Evolutionary conservation across 64 coral and sea anemone genomes (phyloP).

Genomic region (Actinia tenebrosa): DNA sequence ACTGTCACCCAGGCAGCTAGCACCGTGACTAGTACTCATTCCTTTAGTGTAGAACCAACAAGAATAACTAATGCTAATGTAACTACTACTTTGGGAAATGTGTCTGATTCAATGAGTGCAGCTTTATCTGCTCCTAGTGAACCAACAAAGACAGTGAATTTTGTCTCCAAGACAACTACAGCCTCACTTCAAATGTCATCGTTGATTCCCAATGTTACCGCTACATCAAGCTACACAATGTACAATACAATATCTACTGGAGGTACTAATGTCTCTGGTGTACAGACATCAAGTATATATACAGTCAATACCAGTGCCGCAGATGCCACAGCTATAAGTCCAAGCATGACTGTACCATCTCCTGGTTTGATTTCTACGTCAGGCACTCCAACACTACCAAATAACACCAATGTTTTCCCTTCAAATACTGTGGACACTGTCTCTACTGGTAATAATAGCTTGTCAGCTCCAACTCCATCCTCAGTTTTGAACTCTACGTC

Average conservation of each 20-base stretch:
- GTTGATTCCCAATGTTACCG: background rate
- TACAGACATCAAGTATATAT: background rate
- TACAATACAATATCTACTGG: background rate
- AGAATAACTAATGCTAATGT: background rate
- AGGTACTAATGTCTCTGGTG: background rate
- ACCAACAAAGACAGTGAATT: background rate
- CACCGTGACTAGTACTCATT: background rate
- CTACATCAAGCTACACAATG: background rate
- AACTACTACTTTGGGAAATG: background rate
- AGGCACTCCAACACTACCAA: too few relatives aligned
- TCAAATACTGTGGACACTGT: too few relatives aligned
- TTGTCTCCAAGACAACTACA: background rate
- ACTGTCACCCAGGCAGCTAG: background rate
- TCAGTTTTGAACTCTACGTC: background rate
- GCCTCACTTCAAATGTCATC: background rate
- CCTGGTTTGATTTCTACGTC: background rate
- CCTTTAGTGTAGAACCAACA: background rate
- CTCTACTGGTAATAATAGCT: too few relatives aligned
- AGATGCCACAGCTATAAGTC: background rate
- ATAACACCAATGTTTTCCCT: too few relatives aligned
- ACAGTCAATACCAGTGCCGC: background rate
- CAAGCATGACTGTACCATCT: background rate
- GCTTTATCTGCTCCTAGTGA: background rate
- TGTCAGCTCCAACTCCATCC: background rate
- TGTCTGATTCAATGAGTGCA: background rate